Percentiles rank a stretch among this genome's conserved stretches.
Conservation (phyloP, 2,888 invertebrate genomes). For the Trilocha varians region DNA sequence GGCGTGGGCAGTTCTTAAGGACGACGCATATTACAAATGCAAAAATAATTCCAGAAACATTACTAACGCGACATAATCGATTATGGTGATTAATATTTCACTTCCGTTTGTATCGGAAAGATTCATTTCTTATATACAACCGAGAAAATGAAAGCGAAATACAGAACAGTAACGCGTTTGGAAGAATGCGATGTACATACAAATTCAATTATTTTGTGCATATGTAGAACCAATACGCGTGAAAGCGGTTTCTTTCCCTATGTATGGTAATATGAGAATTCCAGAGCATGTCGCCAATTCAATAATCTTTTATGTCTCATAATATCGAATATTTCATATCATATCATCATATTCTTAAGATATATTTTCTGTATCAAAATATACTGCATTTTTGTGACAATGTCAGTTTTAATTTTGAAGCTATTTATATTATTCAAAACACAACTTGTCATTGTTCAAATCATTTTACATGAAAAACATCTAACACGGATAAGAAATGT, state of each 20-base stretch:
- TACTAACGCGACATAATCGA: neutral
- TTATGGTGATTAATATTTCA: neutral
- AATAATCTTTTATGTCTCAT: neutral
- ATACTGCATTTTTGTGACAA: too few species aligned
- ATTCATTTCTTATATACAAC: constrained; percentile 3
- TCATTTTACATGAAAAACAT: too few species aligned
- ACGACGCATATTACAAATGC: constrained; percentile 21
- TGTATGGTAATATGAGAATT: constrained; percentile 1
- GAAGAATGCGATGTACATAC: constrained; percentile 11
- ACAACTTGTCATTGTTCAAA: too few species aligned
- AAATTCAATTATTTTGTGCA: constrained; percentile 11
- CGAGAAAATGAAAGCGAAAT: constrained; percentile 13
- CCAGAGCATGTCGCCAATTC: constrained; percentile 4
- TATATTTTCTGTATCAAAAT: too few species aligned
- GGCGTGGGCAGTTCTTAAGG: constrained; percentile 25
- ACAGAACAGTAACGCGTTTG: constrained; percentile 11
- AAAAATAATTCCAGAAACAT: neutral
- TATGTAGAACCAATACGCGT: neutral
- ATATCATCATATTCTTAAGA: too few species aligned
- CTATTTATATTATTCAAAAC: too few species aligned
- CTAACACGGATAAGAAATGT: neutral
- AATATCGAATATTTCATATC: too few species aligned
- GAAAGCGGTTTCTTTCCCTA: constrained; percentile 2
- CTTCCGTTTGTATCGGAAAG: neutral
- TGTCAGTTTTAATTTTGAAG: too few species aligned